Evolutionary conservation across 2,888 invertebrate genomes (phyloP).

Genomic region (Drosophila fulvimacula): DNA sequence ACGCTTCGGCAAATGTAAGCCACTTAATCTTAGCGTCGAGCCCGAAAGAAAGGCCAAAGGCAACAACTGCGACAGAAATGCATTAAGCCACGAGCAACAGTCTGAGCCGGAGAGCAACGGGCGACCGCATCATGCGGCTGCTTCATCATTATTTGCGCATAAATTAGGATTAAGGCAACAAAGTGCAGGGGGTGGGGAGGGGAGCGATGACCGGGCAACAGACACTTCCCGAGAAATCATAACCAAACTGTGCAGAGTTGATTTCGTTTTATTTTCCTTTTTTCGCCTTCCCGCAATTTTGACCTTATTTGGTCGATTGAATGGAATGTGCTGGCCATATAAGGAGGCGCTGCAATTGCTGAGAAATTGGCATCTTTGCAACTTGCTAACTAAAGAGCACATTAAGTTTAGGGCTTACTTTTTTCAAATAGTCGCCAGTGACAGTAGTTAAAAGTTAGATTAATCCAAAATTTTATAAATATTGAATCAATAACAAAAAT

Average conservation of each 20-base stretch:
- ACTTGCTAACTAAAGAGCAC: constrained; percentile 39
- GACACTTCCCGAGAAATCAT: constrained; percentile 68
- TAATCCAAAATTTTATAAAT: too few species aligned
- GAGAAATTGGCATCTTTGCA: constrained; percentile 41
- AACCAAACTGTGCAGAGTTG: constrained; percentile 44
- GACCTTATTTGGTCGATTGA: constrained; percentile 67
- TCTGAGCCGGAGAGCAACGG: neutral
- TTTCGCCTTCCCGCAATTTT: constrained; percentile 57
- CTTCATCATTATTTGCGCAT: constrained; percentile 81
- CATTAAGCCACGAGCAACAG: constrained; percentile 43
- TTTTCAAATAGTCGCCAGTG: constrained; percentile 18
- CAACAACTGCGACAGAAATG: constrained; percentile 45
- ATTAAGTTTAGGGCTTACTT: constrained; percentile 2
- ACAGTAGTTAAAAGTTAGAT: constrained; percentile 12
- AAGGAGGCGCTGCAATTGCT: constrained; percentile 52
- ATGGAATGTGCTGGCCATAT: constrained; percentile 54
- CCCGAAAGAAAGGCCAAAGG: constrained; percentile 42
- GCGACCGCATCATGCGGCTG: constrained; percentile 43
- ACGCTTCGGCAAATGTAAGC: constrained; percentile 72
- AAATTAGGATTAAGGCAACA: constrained; percentile 76
- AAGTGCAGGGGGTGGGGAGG: neutral
- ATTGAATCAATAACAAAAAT: too few species aligned
- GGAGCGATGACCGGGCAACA: constrained; percentile 10
- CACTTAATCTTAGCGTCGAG: constrained; percentile 70
- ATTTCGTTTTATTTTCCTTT: constrained; percentile 9